These are phyloP conservation scores for Genyomyrus donnyi DNA, from an alignment of 2,113 vertebrate genomes.

Conservation along the genomic window DNA sequence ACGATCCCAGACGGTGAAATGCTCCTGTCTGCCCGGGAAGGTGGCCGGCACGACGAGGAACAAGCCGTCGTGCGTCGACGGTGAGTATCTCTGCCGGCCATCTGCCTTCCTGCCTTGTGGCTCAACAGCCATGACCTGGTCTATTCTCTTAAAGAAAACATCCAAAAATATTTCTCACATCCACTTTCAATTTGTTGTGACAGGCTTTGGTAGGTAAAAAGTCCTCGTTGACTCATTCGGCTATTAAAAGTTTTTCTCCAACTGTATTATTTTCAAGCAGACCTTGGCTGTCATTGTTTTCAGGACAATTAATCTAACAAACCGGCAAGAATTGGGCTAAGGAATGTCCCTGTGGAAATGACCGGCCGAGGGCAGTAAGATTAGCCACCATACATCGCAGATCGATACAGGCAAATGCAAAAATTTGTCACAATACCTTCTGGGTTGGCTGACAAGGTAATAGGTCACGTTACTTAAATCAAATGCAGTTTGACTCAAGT, in stretches of 20 bases:
- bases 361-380: background rate
- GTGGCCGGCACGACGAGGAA: conserved; percentile 97
- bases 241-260: background rate
- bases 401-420: conserved; percentile 1
- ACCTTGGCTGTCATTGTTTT: background rate
- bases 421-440: conserved; percentile 8
- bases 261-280: conserved; percentile 3
- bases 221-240: background rate
- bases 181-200: background rate
- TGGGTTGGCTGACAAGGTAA: background rate
- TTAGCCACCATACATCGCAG: background rate
- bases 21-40: conserved; percentile 97
- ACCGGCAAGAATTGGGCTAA: background rate
- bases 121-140: background rate
- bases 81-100: conserved; percentile 59
- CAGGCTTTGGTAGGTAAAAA: background rate
- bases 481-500: background rate
- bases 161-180: background rate
- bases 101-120: background rate
- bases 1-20: conserved; percentile 97
- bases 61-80: conserved; percentile 96
- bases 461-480: background rate
- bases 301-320: background rate
- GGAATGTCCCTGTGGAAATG: background rate
- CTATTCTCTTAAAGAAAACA: background rate